Base-by-base conservation (phyloP, 2,888 invertebrate species). In the Busseola fusca region DNA sequence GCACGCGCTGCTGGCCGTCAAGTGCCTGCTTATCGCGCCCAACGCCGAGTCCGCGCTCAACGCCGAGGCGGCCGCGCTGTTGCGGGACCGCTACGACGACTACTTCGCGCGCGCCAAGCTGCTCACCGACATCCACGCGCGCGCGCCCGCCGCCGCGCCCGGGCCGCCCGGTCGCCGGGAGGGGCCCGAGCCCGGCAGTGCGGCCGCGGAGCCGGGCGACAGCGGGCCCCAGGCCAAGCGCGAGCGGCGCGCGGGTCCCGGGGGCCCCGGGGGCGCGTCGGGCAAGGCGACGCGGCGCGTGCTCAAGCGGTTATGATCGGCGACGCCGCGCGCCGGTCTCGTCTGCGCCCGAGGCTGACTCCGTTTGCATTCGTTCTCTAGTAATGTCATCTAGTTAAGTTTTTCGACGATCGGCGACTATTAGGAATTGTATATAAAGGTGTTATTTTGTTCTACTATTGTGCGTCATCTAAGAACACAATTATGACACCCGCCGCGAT, bases 31-130 rank as follows among this genome's bases (percentile, higher is more conserved):
- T 84, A 99, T 99, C 93, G 98, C 98, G 91, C 99, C 99, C 90
- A 99, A 99, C 96, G 97, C 99, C 10, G 99, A 99, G 95, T 99
- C 99, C 72, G 99, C 99, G 85, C 96, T 99, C 86, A 99, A 99
- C 93, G 99, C 99, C 91, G 99, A 99, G 94, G 99, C 99, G 70
- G 99, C 99, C 27, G 98, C 98, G 94, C 96, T 99, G 92, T 96
- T 99, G 83, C 96, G 98, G 86, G 99, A 99, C 95, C 97, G 97
- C 89, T 99, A 99, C 93, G 98, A 98, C 92, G 98, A 98, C 93
- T 99, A 99, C 96, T 98, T 97, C 76, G 90, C 90, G 84, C 94
- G 95, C 89, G 95, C 95, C 84, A 88, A 89, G 86, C 92, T 95
- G 88, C 92, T 93, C 86, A 94, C 94, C 72, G 94, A 95, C 84